A percentile compares a stretch with the other conserved stretches of the same genome.
Evolutionary conservation across 2,888 invertebrate genomes (phyloP).

Genomic region (Xestia sexstrigata): DNA sequence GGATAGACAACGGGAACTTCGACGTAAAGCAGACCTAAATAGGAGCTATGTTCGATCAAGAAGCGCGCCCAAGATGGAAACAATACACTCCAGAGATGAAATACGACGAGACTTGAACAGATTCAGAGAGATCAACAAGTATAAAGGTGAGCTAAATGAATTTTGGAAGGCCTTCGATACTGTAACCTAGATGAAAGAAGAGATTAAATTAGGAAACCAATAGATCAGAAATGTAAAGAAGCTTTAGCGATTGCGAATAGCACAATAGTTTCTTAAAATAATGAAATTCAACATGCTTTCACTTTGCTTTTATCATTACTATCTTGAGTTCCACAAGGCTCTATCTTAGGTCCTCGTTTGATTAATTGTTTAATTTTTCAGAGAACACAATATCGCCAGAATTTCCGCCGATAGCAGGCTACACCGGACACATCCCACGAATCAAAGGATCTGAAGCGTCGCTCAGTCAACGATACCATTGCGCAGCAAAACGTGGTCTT

Average conservation of each 20-base stretch:
- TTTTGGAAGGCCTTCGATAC: slow-evolving; percentile 14
- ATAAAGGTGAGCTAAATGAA: slow-evolving; percentile 83
- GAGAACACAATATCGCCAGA: slow-evolving; percentile 92
- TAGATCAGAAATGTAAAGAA: background rate
- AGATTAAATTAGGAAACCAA: background rate
- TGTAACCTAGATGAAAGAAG: background rate
- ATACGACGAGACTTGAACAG: slow-evolving; percentile 87
- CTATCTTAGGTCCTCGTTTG: slow-evolving; percentile 26
- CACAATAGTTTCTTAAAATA: background rate
- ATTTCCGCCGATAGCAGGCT: slow-evolving; percentile 93
- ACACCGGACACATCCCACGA: slow-evolving; percentile 93
- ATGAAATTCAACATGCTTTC: background rate
- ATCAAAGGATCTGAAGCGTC: slow-evolving; percentile 92
- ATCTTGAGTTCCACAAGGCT: slow-evolving; percentile 56
- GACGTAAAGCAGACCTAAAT: slow-evolving; percentile 84
- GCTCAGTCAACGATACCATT: slow-evolving; percentile 92
- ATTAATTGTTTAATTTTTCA: slow-evolving; percentile 75
- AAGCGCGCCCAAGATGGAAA: slow-evolving; percentile 91
- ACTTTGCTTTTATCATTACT: background rate
- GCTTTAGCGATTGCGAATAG: background rate
- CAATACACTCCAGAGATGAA: slow-evolving; percentile 90
- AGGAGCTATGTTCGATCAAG: slow-evolving; percentile 86
- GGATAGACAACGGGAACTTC: slow-evolving; percentile 83
- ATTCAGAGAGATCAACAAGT: slow-evolving; percentile 89
- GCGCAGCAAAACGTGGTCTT: slow-evolving; percentile 92